Base-by-base conservation (phyloP, 2,888 invertebrate species). In the Spodoptera picta region DNA sequence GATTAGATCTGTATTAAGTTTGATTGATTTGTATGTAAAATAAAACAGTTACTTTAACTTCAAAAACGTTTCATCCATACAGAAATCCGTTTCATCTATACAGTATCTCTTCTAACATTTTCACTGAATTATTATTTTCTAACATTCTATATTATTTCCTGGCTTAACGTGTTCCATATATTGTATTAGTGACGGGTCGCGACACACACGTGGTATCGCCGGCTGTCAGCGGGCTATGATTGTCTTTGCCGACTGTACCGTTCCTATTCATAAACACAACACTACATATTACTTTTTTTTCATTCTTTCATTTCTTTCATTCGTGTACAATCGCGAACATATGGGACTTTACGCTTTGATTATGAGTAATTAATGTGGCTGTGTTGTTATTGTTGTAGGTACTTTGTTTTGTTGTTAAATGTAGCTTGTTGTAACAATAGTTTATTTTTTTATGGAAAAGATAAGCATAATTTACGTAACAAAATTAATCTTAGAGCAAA, bases 181-280 rank as follows among this genome's bases (percentile, higher is more conserved):
- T 87, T 86, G 86, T 80, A 86, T 90, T 90, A 89, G 85, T 86
- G 83, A 83, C 88, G 83, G 89, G 82, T 90, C 87, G 84, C 77
- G 56, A 84, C 84, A 81, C 84, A 82, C 84, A 78, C 83, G 79
- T 73, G 70, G 73, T 82, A 80, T 83, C 80, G 77, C 73, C 70
- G 70, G 75, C 74, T 81, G 83, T 76, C 83, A 81, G 76, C 72
- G 68, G 73, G 75, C 71, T 73, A 65, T 73, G 80, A 88, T 84
- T 87, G 81, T 83, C 81, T 73, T 67, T 54, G 75, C 51, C 73
- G 68, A 65, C 54, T 75, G 59, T 64, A 68, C 61, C 66, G 54
- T 64, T 65, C 44, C 65, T 62, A 70, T 77, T 77, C 69, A 75
- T 65, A 61, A 63, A 65, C 54, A 65, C 48, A 60, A 69, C 67